Evolutionary conservation across 2,797 vertebrate species (phyloP).

Genomic region (Catamblyrhynchus diadema): DNA sequence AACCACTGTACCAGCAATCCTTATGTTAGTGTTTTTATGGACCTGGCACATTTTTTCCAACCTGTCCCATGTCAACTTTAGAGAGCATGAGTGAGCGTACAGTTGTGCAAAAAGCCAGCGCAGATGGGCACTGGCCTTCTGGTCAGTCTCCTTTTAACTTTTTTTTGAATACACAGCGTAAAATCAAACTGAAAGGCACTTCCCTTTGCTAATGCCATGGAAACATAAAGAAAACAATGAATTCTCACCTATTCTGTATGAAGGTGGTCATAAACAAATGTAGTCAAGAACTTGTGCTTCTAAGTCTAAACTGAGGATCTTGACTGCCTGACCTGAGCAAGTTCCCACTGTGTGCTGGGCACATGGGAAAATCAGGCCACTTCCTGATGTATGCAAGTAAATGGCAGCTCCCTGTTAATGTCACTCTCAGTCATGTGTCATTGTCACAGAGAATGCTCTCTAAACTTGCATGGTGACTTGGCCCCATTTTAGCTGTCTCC

Average conservation of each 20-base stretch:
- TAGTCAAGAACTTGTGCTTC: background rate
- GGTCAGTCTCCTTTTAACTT: background rate
- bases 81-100: background rate
- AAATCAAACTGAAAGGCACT: background rate
- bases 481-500: slow-evolving; percentile 34
- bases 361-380: background rate
- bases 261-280: background rate
- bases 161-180: background rate
- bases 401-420: background rate
- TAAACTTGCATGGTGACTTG: slow-evolving; percentile 1
- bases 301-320: background rate
- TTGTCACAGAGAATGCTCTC: slow-evolving; percentile 1
- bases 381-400: background rate
- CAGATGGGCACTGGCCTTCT: background rate
- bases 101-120: background rate
- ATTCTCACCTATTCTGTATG: background rate
- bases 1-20: slow-evolving; percentile 46
- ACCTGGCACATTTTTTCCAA: slow-evolving; percentile 39
- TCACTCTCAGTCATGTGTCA: background rate
- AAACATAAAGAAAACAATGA: background rate
- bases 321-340: background rate
- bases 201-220: background rate
- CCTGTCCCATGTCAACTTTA: background rate
- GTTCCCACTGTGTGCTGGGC: background rate
- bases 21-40: slow-evolving; percentile 20